Base-by-base conservation (phyloP, 2,797 vertebrate genomes). In the Euthynnus affinis region DNA sequence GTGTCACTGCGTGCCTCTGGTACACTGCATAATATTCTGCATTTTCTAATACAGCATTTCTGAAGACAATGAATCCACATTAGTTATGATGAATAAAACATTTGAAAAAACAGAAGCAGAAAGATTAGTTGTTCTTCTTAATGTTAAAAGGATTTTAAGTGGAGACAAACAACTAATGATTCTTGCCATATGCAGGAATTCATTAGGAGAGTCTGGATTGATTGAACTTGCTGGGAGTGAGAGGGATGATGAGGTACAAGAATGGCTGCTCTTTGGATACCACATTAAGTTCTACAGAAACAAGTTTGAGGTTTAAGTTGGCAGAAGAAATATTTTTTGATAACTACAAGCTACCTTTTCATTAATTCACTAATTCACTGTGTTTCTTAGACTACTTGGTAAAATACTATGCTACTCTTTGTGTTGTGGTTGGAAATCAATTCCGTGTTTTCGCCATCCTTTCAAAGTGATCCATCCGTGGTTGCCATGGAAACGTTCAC, bases 401-500 rank as follows among this genome's bases (percentile, higher is more conserved):
- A 29, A 76, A 85, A 88, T 78, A 71, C 48, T 46, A 60, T 7
- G 71, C 32, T 27, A 18, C 42, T 76, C 23, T 9, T n/a, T 59
- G n/a, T 67, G 49, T 71, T 87, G 65, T 8, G 32, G 22, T 46
- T 63, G 64, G 61, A 85, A 88, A 90, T 91, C 85, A 81, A 82
- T 92, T 42, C 69, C 4, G 9, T 83, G 42, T 80, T 76, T 74
- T 74, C 14, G 0, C 52, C 69, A 18, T 81, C 56, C 34, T 75
- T 90, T 82, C 34, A 66, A 74, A 82, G 81, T 67, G 66, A 86
- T 83, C 87, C 32, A 53, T 88, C 64, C 61, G 27, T 1, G 64
- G 94, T 95, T 93, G 82, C 91, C 82, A 90, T 88, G 90, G 93
- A 87, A 90, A 94, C 92, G 0, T 51, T 62, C 74, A 53, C 77